Conservation (phyloP, 2,797 vertebrate genomes). For the Microctenopoma lineatum region DNA sequence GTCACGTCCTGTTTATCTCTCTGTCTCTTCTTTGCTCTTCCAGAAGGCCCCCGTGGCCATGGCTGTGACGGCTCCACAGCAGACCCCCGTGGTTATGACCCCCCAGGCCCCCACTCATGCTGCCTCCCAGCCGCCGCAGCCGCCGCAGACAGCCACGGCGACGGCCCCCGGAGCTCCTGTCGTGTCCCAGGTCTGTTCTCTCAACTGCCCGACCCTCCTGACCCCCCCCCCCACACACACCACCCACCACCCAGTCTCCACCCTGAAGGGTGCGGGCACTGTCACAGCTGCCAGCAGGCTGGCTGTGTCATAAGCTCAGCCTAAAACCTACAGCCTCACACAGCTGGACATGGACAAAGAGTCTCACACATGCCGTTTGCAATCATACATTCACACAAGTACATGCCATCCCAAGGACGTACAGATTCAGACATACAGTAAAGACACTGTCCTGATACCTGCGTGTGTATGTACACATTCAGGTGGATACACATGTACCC, state of each 20-base stretch:
- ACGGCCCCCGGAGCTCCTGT: constrained; percentile 82
- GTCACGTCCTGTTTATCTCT: constrained; percentile 86
- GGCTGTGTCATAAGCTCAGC: constrained; percentile 65
- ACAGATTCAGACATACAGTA: constrained; percentile 29
- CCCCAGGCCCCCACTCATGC: constrained; percentile 78
- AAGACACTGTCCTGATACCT: constrained; percentile 17
- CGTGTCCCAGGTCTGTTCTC: constrained; percentile 84
- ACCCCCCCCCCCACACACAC: not conserved
- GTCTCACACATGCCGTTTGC: constrained; percentile 66
- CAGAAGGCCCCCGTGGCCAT: constrained; percentile 83
- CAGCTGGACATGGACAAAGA: constrained; percentile 69
- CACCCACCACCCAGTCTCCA: not conserved
- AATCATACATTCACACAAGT: constrained; percentile 64
- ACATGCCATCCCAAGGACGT: constrained; percentile 54
- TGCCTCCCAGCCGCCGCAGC: constrained; percentile 79
- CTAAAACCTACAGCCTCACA: constrained; percentile 44
- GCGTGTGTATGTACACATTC: constrained; percentile 12
- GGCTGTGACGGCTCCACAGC: constrained; percentile 83
- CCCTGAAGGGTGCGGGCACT: constrained; percentile 53
- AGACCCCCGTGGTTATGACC: constrained; percentile 78
- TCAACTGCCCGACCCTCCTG: constrained; percentile 14
- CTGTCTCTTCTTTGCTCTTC: constrained; percentile 76
- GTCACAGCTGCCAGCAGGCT: constrained; percentile 76
- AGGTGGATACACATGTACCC: constrained; percentile 13
- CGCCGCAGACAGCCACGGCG: constrained; percentile 77